Evolutionary conservation across 1,140 invertebrate species (phyloP).

Genomic region (Lepidostoma basale): DNA sequence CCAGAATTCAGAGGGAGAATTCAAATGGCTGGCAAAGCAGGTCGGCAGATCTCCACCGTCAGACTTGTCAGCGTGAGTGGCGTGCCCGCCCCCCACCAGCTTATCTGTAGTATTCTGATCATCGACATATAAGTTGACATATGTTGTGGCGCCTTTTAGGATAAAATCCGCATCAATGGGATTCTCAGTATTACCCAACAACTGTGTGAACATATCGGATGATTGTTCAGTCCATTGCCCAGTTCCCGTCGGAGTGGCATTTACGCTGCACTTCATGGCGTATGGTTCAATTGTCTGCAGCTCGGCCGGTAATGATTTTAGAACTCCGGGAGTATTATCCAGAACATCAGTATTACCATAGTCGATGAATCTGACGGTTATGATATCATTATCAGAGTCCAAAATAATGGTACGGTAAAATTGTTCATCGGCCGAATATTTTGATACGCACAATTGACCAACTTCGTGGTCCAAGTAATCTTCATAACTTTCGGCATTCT

Average conservation of each 20-base stretch:
- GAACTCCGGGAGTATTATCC: conserved; percentile 61
- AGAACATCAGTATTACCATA: conserved; percentile 80
- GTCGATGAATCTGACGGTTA: conserved; percentile 80
- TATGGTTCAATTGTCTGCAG: conserved; percentile 61
- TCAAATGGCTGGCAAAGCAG: conserved; percentile 70
- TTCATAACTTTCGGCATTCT: conserved; percentile 52
- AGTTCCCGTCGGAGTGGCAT: conserved; percentile 66
- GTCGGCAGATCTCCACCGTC: conserved; percentile 59
- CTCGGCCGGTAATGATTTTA: conserved; percentile 66
- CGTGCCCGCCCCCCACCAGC: conserved; percentile 62
- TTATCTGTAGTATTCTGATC: conserved; percentile 66
- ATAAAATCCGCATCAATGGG: conserved; percentile 61
- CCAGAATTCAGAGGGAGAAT: conserved; percentile 73
- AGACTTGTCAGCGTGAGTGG: conserved; percentile 58
- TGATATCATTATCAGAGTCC: conserved; percentile 71
- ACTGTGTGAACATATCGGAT: conserved; percentile 63
- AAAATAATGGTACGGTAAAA: conserved; percentile 86
- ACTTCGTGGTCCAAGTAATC: conserved; percentile 63
- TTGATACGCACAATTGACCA: conserved; percentile 72
- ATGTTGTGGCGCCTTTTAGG: conserved; percentile 66
- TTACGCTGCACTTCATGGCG: conserved; percentile 68
- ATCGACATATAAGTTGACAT: conserved; percentile 69
- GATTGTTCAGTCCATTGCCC: conserved; percentile 71
- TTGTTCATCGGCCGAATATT: conserved; percentile 71
- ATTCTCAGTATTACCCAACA: conserved; percentile 53